Percentiles rank a stretch among this genome's conserved stretches.
Evolutionary conservation across 2,888 invertebrate genomes (phyloP).

Genomic region (Tipula helvola): DNA sequence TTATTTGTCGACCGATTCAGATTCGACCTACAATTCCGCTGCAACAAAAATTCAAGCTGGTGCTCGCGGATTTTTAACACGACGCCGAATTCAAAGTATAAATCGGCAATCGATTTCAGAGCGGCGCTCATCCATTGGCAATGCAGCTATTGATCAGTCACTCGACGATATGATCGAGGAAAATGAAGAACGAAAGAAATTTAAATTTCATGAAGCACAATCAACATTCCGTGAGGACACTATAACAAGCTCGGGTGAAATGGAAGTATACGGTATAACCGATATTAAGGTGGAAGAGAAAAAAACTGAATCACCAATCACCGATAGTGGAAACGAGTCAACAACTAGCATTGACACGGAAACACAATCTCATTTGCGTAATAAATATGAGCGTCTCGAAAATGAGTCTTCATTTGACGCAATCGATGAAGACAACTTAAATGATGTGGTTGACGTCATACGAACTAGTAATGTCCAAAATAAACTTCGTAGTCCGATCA

Average conservation of each 20-base stretch:
- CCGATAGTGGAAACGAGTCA: background rate
- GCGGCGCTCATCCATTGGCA: slow-evolving; percentile 28
- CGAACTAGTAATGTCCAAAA: background rate
- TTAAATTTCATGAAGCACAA: background rate
- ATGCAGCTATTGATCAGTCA: slow-evolving; percentile 31
- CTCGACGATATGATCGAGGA: slow-evolving; percentile 27
- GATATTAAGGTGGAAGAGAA: slow-evolving; percentile 18
- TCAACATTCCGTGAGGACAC: slow-evolving; percentile 10
- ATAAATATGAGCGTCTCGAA: background rate
- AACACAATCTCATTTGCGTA: background rate
- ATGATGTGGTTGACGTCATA: background rate
- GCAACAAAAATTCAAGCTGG: slow-evolving; percentile 32
- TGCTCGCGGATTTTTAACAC: slow-evolving; percentile 28
- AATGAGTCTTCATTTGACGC: slow-evolving; percentile 6
- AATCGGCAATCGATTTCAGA: slow-evolving; percentile 25
- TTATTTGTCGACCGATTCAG: slow-evolving; percentile 30
- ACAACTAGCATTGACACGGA: background rate
- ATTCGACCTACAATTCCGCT: slow-evolving; percentile 31
- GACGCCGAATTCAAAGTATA: slow-evolving; percentile 25
- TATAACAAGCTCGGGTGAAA: slow-evolving; percentile 13
- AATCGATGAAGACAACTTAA: background rate
- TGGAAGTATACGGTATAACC: slow-evolving; percentile 14
- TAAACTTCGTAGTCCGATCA: background rate
- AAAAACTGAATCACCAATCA: background rate
- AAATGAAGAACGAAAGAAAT: slow-evolving; percentile 12